Conservation (phyloP, 2,888 invertebrate genomes). For the Adineta ricciae region DNA sequence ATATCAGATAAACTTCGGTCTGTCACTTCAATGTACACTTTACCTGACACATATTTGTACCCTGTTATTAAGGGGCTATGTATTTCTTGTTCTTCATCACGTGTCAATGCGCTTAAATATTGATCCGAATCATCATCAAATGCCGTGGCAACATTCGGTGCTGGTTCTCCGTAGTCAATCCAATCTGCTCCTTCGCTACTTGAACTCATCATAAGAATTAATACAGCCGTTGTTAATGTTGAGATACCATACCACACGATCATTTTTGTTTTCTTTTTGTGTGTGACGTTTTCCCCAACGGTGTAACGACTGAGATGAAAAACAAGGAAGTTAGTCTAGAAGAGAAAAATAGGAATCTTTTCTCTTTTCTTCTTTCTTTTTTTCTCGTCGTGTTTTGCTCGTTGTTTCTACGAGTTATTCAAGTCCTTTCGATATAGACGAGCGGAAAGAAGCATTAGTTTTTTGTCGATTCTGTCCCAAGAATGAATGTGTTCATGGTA, state of each 20-base stretch:
- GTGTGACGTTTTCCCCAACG: neutral
- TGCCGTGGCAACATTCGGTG: neutral
- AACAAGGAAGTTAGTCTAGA: neutral
- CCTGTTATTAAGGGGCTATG: conserved; percentile 24
- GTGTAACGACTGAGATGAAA: neutral
- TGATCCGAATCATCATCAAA: conserved; percentile 14
- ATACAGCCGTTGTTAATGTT: neutral
- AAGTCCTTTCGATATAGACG: neutral
- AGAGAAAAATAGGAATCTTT: neutral
- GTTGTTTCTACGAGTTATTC: neutral
- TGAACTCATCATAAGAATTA: neutral
- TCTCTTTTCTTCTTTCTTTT: neutral
- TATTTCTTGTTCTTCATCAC: conserved; percentile 28
- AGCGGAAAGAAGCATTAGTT: neutral
- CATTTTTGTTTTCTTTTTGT: neutral
- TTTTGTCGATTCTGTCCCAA: neutral
- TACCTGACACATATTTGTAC: conserved; percentile 8
- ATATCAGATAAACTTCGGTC: no score
- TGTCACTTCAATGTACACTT: no score
- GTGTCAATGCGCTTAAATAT: neutral
- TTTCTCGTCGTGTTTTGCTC: neutral
- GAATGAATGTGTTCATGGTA: neutral
- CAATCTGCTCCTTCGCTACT: neutral
- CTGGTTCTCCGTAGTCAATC: neutral
- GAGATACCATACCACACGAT: neutral